These are phyloP conservation scores for Diprion similis DNA, from an alignment of 1,140 invertebrate genomes.

Conservation along the genomic window DNA sequence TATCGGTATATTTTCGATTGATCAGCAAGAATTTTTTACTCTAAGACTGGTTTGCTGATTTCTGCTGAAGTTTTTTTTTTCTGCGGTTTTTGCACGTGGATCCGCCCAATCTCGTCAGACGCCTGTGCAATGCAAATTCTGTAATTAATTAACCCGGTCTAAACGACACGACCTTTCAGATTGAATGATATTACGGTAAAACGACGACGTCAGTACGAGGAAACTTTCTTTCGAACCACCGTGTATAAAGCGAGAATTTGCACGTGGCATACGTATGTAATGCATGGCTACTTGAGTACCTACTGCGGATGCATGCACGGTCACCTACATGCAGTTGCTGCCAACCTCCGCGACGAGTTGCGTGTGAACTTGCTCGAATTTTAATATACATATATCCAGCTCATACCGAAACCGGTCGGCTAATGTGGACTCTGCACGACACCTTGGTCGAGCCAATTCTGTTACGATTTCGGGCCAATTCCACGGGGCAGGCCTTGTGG, in stretches of 20 bases:
- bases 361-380: neutral
- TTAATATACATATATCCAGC: neutral
- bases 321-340: neutral
- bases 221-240: too few species aligned
- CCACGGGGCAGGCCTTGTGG: neutral
- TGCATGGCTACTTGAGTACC: neutral
- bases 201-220: neutral
- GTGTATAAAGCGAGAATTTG: too few species aligned
- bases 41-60: too few species aligned
- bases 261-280: too few species aligned
- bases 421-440: constrained; percentile 29
- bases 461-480: neutral
- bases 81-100: too few species aligned
- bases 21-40: too few species aligned
- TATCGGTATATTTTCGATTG: too few species aligned
- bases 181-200: neutral
- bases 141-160: neutral
- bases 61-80: too few species aligned
- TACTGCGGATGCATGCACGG: neutral
- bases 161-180: neutral
- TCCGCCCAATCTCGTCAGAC: too few species aligned
- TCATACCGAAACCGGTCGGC: constrained; percentile 13
- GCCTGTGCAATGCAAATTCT: neutral
- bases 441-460: constrained; percentile 11
- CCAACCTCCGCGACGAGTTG: neutral